Percentiles rank a stretch among this genome's conserved stretches.
Evolutionary conservation across 2,888 invertebrate genomes (phyloP).

Genomic region (Yponomeuta plumbellus): DNA sequence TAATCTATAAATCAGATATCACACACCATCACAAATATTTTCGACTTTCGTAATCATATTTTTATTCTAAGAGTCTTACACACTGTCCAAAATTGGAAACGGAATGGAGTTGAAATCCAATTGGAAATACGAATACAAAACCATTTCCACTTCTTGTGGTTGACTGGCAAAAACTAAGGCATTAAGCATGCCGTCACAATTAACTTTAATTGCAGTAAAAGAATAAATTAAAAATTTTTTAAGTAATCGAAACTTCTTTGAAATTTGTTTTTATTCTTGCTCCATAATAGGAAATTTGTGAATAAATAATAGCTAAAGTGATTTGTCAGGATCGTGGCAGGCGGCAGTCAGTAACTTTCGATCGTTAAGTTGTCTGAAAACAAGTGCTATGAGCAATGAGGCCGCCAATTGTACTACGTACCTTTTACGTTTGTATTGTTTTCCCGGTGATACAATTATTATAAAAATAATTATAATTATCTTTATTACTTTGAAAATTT

Average conservation of each 20-base stretch:
- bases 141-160: background rate
- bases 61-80: slow-evolving; percentile 45
- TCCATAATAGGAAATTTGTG: too few relatives aligned
- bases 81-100: background rate
- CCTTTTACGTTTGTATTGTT: too few relatives aligned
- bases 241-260: background rate
- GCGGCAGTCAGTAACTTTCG: too few relatives aligned
- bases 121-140: background rate
- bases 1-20: slow-evolving; percentile 59
- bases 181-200: background rate
- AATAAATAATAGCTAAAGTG: too few relatives aligned
- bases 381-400: too few relatives aligned
- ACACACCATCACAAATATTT: slow-evolving; percentile 38
- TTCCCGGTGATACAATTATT: too few relatives aligned
- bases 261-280: too few relatives aligned
- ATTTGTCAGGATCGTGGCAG: too few relatives aligned
- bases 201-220: background rate
- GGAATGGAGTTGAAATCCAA: background rate
- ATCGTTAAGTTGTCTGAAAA: too few relatives aligned
- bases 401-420: too few relatives aligned
- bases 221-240: background rate
- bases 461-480: too few relatives aligned
- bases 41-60: slow-evolving; percentile 58
- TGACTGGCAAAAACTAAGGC: background rate
- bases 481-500: too few relatives aligned